phyloP scores from a whole-genome alignment of 2,113 vertebrate species.

The Hystrix brachyura region DNA sequence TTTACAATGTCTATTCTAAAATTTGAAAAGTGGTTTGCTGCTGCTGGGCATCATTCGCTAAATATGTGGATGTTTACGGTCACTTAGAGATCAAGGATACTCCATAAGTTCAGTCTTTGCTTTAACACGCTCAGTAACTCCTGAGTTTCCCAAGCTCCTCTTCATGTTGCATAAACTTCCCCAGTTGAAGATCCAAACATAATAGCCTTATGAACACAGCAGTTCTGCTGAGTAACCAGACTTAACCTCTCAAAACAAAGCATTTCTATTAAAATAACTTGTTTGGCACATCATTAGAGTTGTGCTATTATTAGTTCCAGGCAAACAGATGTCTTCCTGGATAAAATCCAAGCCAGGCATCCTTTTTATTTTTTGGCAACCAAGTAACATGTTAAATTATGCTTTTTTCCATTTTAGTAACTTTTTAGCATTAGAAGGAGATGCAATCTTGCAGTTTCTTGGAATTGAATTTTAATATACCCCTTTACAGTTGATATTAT shows the following conservation, averaged over 20 bases:
- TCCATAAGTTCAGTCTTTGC: not conserved
- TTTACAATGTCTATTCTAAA: not conserved
- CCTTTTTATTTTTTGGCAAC: slow-evolving; percentile 70
- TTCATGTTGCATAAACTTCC: not conserved
- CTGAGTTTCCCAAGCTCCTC: not conserved
- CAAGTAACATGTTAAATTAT: slow-evolving; percentile 58
- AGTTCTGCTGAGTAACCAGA: slow-evolving; percentile 78
- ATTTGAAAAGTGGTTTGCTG: not conserved
- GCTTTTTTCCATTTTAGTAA: slow-evolving; percentile 69
- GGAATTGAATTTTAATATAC: slow-evolving; percentile 9
- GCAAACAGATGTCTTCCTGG: slow-evolving; percentile 85
- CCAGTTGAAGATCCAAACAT: slow-evolving; percentile 37
- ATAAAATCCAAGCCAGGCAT: slow-evolving; percentile 78
- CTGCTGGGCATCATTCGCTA: not conserved
- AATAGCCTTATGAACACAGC: slow-evolving; percentile 41
- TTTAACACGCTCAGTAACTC: not conserved
- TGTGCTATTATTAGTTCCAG: slow-evolving; percentile 82
- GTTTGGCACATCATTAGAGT: slow-evolving; percentile 75
- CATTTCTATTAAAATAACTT: slow-evolving; percentile 81
- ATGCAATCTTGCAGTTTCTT: slow-evolving; percentile 17
- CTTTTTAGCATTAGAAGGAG: slow-evolving; percentile 47
- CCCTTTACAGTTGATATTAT: not conserved
- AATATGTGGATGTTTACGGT: not conserved
- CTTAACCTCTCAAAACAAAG: slow-evolving; percentile 78
- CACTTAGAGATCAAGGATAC: not conserved